Conservation (phyloP, 1,140 invertebrate genomes). For the Neodiprion virginianus region DNA sequence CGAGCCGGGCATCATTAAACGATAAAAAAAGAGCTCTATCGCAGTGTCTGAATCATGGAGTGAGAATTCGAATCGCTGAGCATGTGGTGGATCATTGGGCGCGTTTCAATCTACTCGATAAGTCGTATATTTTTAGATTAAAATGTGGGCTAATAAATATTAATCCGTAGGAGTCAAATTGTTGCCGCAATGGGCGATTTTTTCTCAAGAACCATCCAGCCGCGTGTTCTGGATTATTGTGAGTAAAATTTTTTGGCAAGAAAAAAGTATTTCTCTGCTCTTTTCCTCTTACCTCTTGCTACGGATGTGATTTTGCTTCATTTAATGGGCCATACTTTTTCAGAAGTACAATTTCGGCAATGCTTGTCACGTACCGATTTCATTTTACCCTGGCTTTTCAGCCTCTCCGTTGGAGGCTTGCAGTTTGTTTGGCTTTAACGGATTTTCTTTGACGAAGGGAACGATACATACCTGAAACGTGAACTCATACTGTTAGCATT, state of each 20-base stretch:
- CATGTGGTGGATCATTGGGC: no score
- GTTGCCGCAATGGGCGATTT: no score
- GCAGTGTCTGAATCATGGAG: not conserved
- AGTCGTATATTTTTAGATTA: no score
- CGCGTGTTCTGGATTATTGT: no score
- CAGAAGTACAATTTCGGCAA: not conserved
- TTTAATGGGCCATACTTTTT: not conserved
- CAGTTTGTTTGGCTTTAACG: constrained; percentile 1
- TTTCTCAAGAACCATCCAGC: no score
- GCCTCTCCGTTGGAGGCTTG: not conserved
- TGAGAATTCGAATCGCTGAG: not conserved
- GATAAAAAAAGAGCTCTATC: constrained; percentile 9
- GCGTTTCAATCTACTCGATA: no score
- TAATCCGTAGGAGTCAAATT: no score
- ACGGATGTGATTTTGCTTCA: not conserved
- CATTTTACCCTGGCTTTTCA: not conserved
- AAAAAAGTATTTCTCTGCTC: not conserved
- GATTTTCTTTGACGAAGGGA: not conserved
- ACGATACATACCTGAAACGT: not conserved
- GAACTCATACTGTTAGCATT: not conserved
- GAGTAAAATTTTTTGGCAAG: not conserved
- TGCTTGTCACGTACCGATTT: constrained; percentile 4
- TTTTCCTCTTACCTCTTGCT: not conserved
- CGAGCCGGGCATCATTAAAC: constrained; percentile 7
- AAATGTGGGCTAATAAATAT: no score